Evolutionary conservation across 2,797 vertebrate species (phyloP).

Genomic region (Enteromius thamalakanensis): DNA sequence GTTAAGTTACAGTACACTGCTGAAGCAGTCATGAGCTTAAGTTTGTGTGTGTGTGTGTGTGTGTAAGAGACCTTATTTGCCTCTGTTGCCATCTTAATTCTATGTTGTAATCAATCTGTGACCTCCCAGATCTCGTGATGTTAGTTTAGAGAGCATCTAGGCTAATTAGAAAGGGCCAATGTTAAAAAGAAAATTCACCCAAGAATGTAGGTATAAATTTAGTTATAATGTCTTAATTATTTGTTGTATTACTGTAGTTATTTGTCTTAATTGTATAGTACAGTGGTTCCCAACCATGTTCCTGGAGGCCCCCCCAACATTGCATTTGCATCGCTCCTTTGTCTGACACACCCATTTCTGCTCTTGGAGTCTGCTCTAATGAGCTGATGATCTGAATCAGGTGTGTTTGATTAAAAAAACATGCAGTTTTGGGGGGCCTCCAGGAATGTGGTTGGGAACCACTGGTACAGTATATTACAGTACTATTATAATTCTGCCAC

Average conservation of each 20-base stretch:
- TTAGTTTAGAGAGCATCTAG: conserved; percentile 33
- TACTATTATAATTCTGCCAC: neutral
- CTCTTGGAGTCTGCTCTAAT: no score
- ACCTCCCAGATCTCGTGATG: conserved; percentile 30
- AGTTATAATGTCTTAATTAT: neutral
- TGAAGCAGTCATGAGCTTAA: conserved; percentile 41
- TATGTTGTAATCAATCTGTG: conserved; percentile 37
- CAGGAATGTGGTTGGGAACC: no score
- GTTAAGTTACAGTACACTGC: conserved; percentile 25
- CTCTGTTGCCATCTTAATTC: conserved; percentile 35
- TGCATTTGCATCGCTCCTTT: no score
- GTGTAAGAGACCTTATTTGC: neutral
- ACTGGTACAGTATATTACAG: neutral
- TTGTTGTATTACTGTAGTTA: no score
- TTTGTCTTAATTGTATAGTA: neutral
- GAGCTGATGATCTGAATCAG: no score
- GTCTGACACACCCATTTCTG: no score
- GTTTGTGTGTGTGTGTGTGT: conserved; percentile 7
- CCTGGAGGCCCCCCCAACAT: no score
- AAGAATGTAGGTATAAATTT: neutral
- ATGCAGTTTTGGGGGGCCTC: no score
- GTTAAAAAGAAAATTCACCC: neutral
- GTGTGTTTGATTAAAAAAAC: no score
- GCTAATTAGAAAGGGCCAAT: neutral
- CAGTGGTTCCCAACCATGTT: no score